Evolutionary conservation across 2,888 invertebrate genomes (phyloP).

Genomic region (Diabrotica balteata): DNA sequence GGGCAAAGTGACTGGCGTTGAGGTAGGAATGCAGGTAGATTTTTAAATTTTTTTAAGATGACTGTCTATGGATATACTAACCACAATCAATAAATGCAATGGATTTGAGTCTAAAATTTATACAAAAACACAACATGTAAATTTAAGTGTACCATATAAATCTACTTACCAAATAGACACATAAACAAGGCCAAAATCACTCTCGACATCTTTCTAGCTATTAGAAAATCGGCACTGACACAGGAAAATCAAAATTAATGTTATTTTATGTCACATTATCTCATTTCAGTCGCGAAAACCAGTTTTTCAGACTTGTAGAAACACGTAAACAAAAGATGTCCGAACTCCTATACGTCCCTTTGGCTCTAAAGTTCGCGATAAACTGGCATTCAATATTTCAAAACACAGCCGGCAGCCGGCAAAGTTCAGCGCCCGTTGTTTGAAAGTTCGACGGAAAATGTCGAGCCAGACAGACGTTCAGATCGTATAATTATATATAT

Average conservation of each 20-base stretch:
- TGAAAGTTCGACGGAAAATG: slow-evolving; percentile 37
- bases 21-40: too few relatives aligned
- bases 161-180: slow-evolving; percentile 30
- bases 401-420: slow-evolving; percentile 39
- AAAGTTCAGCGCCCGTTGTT: slow-evolving; percentile 49
- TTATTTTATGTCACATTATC: slow-evolving; percentile 33
- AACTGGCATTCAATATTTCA: slow-evolving; percentile 38
- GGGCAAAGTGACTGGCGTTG: too few relatives aligned
- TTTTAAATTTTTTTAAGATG: too few relatives aligned
- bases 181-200: slow-evolving; percentile 25
- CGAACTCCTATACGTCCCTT: slow-evolving; percentile 28
- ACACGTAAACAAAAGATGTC: slow-evolving; percentile 19
- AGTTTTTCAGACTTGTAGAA: slow-evolving; percentile 5
- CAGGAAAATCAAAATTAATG: slow-evolving; percentile 13
- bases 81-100: too few relatives aligned
- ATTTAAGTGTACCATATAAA: too few relatives aligned
- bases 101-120: too few relatives aligned
- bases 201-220: slow-evolving; percentile 28
- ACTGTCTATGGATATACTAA: too few relatives aligned
- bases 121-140: too few relatives aligned
- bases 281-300: slow-evolving; percentile 2
- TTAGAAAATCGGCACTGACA: slow-evolving; percentile 34
- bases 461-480: slow-evolving; percentile 24
- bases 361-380: slow-evolving; percentile 36
- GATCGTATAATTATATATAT: not conserved